phyloP scores from a whole-genome alignment of 1,140 invertebrate species.

The Octopus bimaculoides region DNA sequence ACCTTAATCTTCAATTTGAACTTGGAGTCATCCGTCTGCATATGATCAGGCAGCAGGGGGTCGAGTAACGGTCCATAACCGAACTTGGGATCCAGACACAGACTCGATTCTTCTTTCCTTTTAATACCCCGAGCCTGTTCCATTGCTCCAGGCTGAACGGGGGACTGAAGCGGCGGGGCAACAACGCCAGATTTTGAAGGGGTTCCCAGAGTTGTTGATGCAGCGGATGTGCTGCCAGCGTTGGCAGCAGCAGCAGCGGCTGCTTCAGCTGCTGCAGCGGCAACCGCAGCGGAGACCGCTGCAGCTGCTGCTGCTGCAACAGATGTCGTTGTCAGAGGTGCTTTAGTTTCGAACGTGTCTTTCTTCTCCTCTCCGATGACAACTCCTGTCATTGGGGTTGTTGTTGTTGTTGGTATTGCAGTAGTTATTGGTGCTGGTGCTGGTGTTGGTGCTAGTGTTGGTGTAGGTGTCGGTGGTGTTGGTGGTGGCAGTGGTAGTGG shows the following conservation, averaged over 20 bases:
- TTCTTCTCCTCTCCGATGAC: too few species aligned
- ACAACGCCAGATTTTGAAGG: neutral
- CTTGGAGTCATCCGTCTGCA: neutral
- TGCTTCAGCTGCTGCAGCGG: neutral
- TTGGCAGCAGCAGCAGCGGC: neutral
- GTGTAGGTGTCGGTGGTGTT: too few species aligned
- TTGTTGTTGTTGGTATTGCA: too few species aligned
- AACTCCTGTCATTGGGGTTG: too few species aligned
- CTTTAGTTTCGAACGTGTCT: too few species aligned
- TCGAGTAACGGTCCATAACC: neutral
- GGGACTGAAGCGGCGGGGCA: neutral
- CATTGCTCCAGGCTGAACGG: neutral
- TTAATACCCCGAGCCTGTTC: neutral
- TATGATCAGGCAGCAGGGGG: neutral
- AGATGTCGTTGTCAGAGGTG: neutral
- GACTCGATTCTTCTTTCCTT: slow-evolving; percentile 9
- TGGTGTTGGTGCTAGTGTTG: too few species aligned
- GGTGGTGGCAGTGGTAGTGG: too few species aligned
- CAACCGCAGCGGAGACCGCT: neutral
- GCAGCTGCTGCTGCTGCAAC: neutral
- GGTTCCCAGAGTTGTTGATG: neutral
- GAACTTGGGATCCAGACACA: neutral
- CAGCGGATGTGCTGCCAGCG: neutral
- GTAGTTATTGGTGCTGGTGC: too few species aligned
- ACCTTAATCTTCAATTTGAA: slow-evolving; percentile 18